Conservation (phyloP, 2,113 vertebrate genomes). For the Sturnus vulgaris region DNA sequence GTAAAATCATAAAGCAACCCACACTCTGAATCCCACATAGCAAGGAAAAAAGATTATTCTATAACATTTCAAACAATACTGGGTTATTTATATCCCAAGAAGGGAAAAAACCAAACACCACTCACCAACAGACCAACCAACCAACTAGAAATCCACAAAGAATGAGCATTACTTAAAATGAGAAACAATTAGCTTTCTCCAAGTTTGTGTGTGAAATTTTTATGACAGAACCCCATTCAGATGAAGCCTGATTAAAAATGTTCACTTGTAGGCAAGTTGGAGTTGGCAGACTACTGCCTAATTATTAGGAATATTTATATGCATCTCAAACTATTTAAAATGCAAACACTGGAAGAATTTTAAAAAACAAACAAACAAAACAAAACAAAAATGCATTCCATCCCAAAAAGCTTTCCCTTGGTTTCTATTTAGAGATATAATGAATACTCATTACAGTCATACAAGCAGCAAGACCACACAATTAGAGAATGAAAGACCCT, state of each 20-base stretch:
- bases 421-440: conserved; percentile 24
- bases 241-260: conserved; percentile 30
- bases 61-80: background rate
- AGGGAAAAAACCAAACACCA: background rate
- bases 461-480: background rate
- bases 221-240: background rate
- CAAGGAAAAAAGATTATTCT: background rate
- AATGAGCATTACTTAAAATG: background rate
- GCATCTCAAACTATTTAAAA: conserved; percentile 18
- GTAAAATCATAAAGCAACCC: background rate
- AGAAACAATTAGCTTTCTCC: background rate
- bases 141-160: background rate
- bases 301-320: conserved; percentile 48
- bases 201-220: background rate
- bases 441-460: background rate
- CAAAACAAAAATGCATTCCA: background rate
- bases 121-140: background rate
- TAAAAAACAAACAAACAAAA: background rate
- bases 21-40: background rate
- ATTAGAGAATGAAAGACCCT: background rate
- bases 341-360: background rate
- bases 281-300: conserved; percentile 31
- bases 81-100: conserved; percentile 2
- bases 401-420: background rate
- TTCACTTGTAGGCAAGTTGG: conserved; percentile 27